These are phyloP conservation scores for Mustelus asterias DNA, from an alignment of 2,113 vertebrate genomes.

Conservation along the genomic window DNA sequence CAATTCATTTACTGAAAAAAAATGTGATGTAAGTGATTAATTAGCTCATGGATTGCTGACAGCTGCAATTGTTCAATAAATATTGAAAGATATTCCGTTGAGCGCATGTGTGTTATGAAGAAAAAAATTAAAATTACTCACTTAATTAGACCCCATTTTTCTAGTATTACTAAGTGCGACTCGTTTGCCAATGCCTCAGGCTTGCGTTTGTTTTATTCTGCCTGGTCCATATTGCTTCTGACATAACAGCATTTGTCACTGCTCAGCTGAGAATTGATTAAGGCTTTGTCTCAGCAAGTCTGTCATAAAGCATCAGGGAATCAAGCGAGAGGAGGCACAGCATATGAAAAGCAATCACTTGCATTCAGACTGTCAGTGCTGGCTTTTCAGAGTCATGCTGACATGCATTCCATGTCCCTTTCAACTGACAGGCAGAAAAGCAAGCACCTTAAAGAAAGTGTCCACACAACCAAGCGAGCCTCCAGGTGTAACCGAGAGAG, in stretches of 20 bases:
- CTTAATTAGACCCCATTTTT: conserved; percentile 32
- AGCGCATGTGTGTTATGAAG: not conserved
- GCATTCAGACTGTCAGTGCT: conserved; percentile 35
- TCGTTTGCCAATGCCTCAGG: conserved; percentile 26
- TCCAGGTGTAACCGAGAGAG: not conserved
- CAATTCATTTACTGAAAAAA: conserved; percentile 30
- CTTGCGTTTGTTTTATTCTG: conserved; percentile 16
- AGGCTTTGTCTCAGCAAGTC: conserved; percentile 37
- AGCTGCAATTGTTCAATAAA: conserved; percentile 26
- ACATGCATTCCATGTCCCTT: conserved; percentile 10
- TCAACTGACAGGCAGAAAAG: conserved; percentile 29
- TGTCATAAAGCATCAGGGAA: conserved; percentile 38
- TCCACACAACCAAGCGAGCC: not conserved
- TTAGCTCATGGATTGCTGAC: conserved; percentile 18
- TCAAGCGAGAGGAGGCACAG: conserved; percentile 25
- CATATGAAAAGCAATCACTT: conserved; percentile 34
- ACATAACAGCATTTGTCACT: conserved; percentile 38
- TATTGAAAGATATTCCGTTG: not conserved
- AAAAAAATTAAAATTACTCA: conserved; percentile 26
- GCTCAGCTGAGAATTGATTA: conserved; percentile 37
- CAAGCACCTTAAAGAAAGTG: not conserved
- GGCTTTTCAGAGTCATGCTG: not conserved
- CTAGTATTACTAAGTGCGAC: not conserved
- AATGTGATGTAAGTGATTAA: conserved; percentile 17
- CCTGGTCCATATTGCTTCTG: conserved; percentile 39